Evolutionary conservation across 2,888 invertebrate genomes (phyloP).

Genomic region (Agonopterix subpropinquella): DNA sequence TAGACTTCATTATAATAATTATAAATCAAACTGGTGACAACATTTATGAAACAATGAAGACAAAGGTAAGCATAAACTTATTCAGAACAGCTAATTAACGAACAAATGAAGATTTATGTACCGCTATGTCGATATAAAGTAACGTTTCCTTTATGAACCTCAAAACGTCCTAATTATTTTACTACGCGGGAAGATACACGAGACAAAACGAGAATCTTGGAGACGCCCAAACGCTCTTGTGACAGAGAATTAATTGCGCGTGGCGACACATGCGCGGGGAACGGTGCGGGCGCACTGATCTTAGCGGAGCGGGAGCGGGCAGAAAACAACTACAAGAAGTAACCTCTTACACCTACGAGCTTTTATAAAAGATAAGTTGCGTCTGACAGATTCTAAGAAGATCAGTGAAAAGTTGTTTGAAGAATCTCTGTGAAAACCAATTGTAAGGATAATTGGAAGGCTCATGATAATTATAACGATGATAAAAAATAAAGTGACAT

Average conservation of each 20-base stretch:
- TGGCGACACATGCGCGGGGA: conserved; percentile 62
- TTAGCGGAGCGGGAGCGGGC: conserved; percentile 1
- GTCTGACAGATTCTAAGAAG: too few species aligned
- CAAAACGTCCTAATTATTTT: conserved; percentile 76
- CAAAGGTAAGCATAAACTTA: conserved; percentile 25
- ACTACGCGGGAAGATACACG: conserved; percentile 44
- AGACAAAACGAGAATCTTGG: conserved; percentile 63
- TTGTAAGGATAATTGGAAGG: too few species aligned
- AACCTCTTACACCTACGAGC: too few species aligned
- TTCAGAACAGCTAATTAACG: conserved; percentile 60
- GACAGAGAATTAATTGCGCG: conserved; percentile 74
- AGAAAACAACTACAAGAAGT: too few species aligned
- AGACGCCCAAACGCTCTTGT: conserved; percentile 74
- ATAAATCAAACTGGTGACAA: conserved; percentile 1
- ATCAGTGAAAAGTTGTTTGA: too few species aligned
- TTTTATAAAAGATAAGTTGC: too few species aligned
- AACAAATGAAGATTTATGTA: conserved; percentile 71
- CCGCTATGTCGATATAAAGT: conserved; percentile 74
- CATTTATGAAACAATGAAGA: not conserved
- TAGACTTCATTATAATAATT: not conserved
- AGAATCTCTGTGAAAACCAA: too few species aligned
- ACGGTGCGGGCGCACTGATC: conserved; percentile 15
- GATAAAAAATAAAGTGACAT: too few species aligned
- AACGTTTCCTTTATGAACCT: conserved; percentile 73
- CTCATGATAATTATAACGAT: too few species aligned